Percentiles rank a stretch among this genome's conserved stretches.
These are phyloP conservation scores for Temnothorax nylanderi DNA, from an alignment of 1,140 invertebrate genomes.

Conservation along the genomic window DNA sequence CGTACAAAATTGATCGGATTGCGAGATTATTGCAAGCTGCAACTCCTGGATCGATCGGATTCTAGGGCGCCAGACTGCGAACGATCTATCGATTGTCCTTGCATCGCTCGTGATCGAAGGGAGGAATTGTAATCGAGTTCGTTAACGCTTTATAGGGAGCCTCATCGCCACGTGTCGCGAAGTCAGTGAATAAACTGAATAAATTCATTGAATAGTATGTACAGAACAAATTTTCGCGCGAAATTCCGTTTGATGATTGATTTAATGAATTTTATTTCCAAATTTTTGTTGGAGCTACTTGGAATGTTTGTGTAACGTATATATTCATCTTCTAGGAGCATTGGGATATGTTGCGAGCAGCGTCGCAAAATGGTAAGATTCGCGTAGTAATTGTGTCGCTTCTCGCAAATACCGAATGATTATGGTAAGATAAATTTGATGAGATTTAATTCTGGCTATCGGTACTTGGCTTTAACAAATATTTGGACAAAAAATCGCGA, in stretches of 20 bases:
- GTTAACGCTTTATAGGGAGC: conserved; percentile 12
- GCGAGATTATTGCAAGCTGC: conserved; percentile 31
- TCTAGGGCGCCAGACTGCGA: conserved; percentile 59
- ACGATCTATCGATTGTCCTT: conserved; percentile 28
- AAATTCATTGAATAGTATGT: neutral
- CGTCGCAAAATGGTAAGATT: conserved; percentile 24
- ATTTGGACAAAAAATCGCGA: neutral
- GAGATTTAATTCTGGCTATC: neutral
- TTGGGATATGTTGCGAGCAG: conserved; percentile 25
- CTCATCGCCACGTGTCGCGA: conserved; percentile 12
- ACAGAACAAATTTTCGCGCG: neutral
- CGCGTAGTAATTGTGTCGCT: neutral
- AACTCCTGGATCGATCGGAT: conserved; percentile 16
- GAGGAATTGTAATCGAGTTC: neutral
- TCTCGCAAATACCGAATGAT: conserved; percentile 12
- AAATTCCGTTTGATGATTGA: neutral
- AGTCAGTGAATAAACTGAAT: neutral
- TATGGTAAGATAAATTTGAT: neutral
- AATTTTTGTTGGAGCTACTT: conserved; percentile 29
- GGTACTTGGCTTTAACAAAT: conserved; percentile 12
- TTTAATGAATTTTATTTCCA: neutral
- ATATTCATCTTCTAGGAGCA: neutral
- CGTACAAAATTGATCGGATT: conserved; percentile 20
- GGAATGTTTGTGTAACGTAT: neutral
- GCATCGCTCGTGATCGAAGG: conserved; percentile 21